Conservation (phyloP, 2,113 vertebrate genomes). For the Empidonax alnorum region DNA sequence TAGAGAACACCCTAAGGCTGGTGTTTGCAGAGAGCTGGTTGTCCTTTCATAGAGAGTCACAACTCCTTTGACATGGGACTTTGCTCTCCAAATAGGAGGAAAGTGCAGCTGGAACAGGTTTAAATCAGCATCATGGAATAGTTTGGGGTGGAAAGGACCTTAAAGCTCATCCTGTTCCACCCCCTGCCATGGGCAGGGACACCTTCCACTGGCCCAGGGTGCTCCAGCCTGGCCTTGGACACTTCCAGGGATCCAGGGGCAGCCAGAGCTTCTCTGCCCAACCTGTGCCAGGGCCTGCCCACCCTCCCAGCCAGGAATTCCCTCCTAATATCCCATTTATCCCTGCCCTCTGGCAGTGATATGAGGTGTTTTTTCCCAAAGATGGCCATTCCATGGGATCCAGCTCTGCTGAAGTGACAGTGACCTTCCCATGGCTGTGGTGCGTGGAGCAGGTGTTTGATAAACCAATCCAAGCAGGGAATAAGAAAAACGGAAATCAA, state of each 20-base stretch:
- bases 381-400: not conserved
- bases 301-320: not conserved
- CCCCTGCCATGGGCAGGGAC: not conserved
- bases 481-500: not conserved
- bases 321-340: accelerated
- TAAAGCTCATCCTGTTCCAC: accelerated
- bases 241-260: not conserved
- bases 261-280: not conserved
- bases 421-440: not conserved
- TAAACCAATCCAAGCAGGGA: not conserved
- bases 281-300: accelerated
- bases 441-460: not conserved
- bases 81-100: not conserved
- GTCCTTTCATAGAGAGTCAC: not conserved
- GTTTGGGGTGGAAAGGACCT: not conserved
- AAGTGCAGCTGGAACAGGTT: not conserved
- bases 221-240: accelerated
- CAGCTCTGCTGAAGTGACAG: not conserved
- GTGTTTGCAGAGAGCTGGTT: not conserved
- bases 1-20: not conserved
- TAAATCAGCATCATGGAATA: not conserved
- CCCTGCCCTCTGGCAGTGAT: not conserved
- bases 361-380: not conserved
- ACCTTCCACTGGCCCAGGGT: accelerated
- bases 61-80: not conserved